These are phyloP conservation scores for Labrus mixtus DNA, from an alignment of 2,113 vertebrate species.

Conservation along the genomic window DNA sequence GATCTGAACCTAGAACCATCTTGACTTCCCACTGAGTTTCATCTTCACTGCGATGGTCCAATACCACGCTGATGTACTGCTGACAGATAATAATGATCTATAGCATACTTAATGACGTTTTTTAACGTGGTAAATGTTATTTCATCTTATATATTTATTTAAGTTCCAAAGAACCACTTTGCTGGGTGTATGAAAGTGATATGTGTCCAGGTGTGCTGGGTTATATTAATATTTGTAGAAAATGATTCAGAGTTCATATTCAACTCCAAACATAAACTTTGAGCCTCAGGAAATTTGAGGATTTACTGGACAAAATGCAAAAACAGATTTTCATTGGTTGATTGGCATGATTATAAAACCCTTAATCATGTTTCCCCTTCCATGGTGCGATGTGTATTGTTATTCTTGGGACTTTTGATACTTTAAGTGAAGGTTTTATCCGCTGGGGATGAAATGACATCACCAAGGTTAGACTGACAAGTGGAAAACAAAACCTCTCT, in stretches of 20 bases:
- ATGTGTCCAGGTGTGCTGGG: background rate
- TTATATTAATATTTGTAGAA: background rate
- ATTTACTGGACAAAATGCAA: background rate
- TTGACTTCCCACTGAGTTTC: no score
- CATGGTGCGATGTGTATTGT: slow-evolving; percentile 1
- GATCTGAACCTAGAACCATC: no score
- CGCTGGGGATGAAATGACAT: slow-evolving; percentile 38
- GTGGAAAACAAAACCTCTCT: slow-evolving; percentile 57
- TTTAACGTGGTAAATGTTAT: background rate
- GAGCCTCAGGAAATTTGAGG: background rate
- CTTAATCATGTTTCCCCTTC: background rate
- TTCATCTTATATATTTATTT: background rate
- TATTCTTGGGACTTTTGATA: slow-evolving; percentile 40
- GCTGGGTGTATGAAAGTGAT: background rate
- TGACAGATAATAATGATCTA: no score
- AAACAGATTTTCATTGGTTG: background rate
- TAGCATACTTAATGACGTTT: background rate
- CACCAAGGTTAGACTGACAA: slow-evolving; percentile 37
- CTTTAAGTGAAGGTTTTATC: slow-evolving; percentile 23
- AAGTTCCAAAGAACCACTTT: background rate
- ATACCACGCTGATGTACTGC: no score
- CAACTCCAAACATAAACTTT: background rate
- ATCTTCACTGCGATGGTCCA: no score
- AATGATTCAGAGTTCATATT: background rate
- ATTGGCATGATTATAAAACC: slow-evolving; percentile 28